Percentiles rank a stretch among this genome's conserved stretches.
Evolutionary conservation across 2,797 vertebrate species (phyloP).

Genomic region (Cyprinella venusta): DNA sequence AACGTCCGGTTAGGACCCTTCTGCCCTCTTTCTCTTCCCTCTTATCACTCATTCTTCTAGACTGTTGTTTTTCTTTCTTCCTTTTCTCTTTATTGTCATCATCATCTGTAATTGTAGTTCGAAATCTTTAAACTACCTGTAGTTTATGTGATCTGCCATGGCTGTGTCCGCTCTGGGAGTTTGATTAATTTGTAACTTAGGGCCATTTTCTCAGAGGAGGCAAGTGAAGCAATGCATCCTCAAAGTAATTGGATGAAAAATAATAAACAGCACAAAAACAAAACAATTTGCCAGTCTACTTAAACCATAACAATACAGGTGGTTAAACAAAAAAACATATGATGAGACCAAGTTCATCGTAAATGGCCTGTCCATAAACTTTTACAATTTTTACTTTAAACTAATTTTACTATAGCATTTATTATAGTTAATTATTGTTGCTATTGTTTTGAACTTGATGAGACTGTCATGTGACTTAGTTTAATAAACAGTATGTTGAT

Average conservation of each 20-base stretch:
- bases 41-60: slow-evolving; percentile 54
- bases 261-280: neutral
- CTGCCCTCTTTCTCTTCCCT: slow-evolving; percentile 9
- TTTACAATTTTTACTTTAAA: too few species aligned
- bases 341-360: neutral
- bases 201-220: neutral
- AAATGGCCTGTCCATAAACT: neutral
- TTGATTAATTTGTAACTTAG: neutral
- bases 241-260: neutral
- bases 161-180: slow-evolving; percentile 12
- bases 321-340: neutral
- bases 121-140: slow-evolving; percentile 9
- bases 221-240: neutral
- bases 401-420: neutral
- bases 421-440: neutral
- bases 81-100: slow-evolving; percentile 43
- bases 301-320: neutral
- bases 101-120: slow-evolving; percentile 29
- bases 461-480: neutral
- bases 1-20: neutral
- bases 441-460: neutral
- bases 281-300: neutral
- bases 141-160: slow-evolving; percentile 34
- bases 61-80: slow-evolving; percentile 56
- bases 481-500: neutral